Percentiles rank a stretch among this genome's conserved stretches.
Conservation (phyloP, 2,797 vertebrate species). For the Anas acuta region DNA sequence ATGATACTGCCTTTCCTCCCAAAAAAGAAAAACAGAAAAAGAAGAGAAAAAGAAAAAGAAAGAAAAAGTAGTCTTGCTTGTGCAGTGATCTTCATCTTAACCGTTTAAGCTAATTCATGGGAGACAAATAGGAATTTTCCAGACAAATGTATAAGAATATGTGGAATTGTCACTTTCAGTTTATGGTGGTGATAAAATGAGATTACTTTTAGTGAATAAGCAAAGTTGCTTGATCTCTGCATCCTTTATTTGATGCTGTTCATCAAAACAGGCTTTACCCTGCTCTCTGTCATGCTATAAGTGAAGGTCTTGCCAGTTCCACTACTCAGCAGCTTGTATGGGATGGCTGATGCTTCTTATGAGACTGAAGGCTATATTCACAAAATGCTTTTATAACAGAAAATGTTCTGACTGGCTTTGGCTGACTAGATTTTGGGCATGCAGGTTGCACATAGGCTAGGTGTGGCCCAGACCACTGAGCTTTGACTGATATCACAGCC, state of each 20-base stretch:
- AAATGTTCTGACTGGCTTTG: not conserved
- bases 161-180: not conserved
- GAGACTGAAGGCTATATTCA: not conserved
- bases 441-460: not conserved
- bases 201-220: not conserved
- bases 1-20: not conserved
- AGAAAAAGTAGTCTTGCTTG: not conserved
- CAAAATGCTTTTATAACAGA: not conserved
- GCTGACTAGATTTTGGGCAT: not conserved
- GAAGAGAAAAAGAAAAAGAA: not conserved
- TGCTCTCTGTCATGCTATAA: not conserved
- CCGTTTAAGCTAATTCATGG: not conserved
- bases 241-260: not conserved
- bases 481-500: not conserved
- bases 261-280: not conserved
- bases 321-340: not conserved
- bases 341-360: not conserved
- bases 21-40: not conserved
- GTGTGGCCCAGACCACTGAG: not conserved
- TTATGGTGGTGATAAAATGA: not conserved
- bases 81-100: not conserved
- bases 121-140: not conserved
- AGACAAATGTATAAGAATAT: not conserved
- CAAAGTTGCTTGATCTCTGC: not conserved
- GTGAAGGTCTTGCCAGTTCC: not conserved